Percentiles rank a stretch among this genome's conserved stretches.
These are phyloP conservation scores for Muntiacus muntjak DNA, from an alignment of 2,113 vertebrate genomes.

Conservation along the genomic window DNA sequence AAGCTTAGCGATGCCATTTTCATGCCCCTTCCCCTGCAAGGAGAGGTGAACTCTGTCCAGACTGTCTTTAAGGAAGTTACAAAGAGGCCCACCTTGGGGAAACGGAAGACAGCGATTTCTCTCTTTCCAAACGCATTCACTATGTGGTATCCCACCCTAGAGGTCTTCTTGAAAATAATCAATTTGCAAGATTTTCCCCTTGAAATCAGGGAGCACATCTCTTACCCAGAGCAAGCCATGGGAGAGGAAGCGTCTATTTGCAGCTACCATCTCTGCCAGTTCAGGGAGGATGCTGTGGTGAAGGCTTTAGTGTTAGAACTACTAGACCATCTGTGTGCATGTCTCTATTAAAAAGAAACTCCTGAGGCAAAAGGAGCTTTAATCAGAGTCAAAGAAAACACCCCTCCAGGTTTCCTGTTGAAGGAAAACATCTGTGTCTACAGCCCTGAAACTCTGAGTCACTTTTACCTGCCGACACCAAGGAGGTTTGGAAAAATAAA, in stretches of 20 bases:
- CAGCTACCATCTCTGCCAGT: background rate
- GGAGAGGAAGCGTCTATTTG: background rate
- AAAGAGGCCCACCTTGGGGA: background rate
- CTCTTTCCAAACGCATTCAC: background rate
- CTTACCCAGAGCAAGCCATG: background rate
- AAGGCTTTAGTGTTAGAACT: background rate
- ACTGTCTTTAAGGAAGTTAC: background rate
- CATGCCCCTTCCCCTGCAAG: background rate
- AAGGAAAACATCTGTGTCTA: constrained; percentile 71
- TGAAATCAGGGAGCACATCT: background rate
- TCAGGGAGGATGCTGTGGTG: background rate
- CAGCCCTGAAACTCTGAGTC: constrained; percentile 51
- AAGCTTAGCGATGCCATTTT: background rate
- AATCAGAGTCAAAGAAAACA: constrained; percentile 47
- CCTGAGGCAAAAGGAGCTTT: constrained; percentile 11
- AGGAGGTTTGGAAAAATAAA: constrained; percentile 41
- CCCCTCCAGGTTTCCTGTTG: constrained; percentile 61
- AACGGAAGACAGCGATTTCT: background rate
- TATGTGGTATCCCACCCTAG: background rate
- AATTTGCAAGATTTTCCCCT: background rate
- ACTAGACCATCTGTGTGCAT: background rate
- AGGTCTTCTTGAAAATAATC: background rate
- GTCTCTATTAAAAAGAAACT: background rate
- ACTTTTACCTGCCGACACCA: constrained; percentile 48
- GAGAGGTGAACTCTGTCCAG: background rate